phyloP scores from a whole-genome alignment of 2,113 vertebrate genomes.

The Ursus arctos region DNA sequence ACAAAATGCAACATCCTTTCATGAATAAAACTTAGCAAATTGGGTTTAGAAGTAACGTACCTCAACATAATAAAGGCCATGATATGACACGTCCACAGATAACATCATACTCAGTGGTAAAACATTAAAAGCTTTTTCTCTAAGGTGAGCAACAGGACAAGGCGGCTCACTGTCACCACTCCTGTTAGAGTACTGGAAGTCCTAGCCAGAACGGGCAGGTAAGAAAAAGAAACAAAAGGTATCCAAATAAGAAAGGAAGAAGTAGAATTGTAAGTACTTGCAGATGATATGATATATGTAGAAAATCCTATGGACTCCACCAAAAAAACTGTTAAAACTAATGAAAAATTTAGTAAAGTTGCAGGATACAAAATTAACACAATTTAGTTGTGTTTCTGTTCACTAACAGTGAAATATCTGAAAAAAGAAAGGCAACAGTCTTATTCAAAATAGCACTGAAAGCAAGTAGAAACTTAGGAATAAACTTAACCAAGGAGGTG shows the following conservation, averaged over 20 bases:
- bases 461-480: background rate
- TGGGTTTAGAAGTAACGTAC: background rate
- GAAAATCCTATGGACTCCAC: background rate
- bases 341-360: background rate
- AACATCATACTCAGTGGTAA: background rate
- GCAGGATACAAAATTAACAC: background rate
- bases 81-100: background rate
- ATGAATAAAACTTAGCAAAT: background rate
- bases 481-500: conserved; percentile 5
- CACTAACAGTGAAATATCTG: background rate
- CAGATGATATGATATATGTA: background rate
- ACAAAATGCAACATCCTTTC: background rate
- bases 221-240: background rate
- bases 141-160: background rate
- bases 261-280: background rate
- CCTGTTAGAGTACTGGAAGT: background rate
- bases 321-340: background rate
- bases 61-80: background rate
- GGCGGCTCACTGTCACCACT: background rate
- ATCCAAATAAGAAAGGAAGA: background rate
- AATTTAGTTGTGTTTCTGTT: background rate
- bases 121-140: background rate
- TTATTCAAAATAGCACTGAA: background rate
- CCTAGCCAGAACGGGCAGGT: background rate
- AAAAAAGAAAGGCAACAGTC: background rate